A percentile compares a stretch with the other conserved stretches of the same genome.
These are phyloP conservation scores for Hestina assimilis DNA, from an alignment of 1,140 invertebrate species.

Conservation along the genomic window DNA sequence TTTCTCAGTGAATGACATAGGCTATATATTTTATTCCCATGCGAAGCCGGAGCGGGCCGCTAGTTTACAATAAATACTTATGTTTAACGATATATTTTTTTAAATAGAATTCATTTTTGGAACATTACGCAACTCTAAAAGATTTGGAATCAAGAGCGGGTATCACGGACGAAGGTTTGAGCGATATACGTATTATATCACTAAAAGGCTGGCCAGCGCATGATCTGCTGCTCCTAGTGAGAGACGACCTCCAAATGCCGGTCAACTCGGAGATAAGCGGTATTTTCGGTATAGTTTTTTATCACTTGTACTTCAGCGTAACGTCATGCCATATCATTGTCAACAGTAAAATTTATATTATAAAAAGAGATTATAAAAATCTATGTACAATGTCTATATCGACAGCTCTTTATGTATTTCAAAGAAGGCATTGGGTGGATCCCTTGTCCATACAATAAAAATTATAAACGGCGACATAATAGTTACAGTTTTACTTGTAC, in stretches of 20 bases:
- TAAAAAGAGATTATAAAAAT: neutral
- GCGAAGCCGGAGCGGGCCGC: too few relatives aligned
- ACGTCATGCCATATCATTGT: too few relatives aligned
- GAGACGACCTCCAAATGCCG: conserved; percentile 48
- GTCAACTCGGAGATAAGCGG: conserved; percentile 47
- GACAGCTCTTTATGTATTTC: too few relatives aligned
- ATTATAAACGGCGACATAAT: too few relatives aligned
- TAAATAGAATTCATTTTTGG: conserved; percentile 48
- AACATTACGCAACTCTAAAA: conserved; percentile 48
- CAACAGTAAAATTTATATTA: too few relatives aligned
- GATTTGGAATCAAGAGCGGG: conserved; percentile 51
- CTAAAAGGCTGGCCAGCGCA: conserved; percentile 59
- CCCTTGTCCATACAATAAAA: too few relatives aligned
- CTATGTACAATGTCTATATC: too few relatives aligned
- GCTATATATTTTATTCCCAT: too few relatives aligned
- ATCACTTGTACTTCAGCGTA: too few relatives aligned
- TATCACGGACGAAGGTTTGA: conserved; percentile 35
- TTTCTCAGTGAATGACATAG: too few relatives aligned
- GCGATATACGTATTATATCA: conserved; percentile 54
- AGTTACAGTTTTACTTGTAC: too few relatives aligned
- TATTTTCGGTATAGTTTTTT: conserved; percentile 45
- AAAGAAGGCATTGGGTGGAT: too few relatives aligned
- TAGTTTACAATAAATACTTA: neutral
- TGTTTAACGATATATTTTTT: neutral
- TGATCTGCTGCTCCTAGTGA: conserved; percentile 55